Base-by-base conservation (phyloP, 1,140 invertebrate species). In the Drosophila serrata region DNA sequence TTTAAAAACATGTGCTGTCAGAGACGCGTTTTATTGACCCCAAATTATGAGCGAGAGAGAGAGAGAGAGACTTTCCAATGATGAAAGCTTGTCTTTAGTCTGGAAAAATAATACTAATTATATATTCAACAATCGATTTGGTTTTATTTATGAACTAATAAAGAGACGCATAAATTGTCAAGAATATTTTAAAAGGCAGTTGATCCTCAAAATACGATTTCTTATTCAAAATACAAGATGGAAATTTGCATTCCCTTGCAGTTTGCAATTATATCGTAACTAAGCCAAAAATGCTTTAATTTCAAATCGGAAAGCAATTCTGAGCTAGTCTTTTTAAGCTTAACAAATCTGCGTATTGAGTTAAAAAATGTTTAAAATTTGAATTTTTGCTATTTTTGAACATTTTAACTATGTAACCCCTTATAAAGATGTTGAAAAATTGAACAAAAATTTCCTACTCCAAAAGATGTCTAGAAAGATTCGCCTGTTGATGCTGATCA, bases 21-120 rank as follows among this genome's bases (percentile, higher is more conserved):
- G 42, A 57, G 39, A 62, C 67, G 70, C 75, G 78, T 79, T 81
- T 90, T 90, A 72, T 90, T 90, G 86, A 90, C 85, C 81, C 86
- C 81, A 77, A 55, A 75, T 22, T 24, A 24, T n/a, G 46, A 27
- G 22, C 7, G 9, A 33, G 15, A 49, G 24, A 49, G 45, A 33
- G 17, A 53, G 31, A 37, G 51, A 90, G 85, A 88, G n/a, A 90
- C 86, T 90, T 90, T 90, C 86, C 65, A 84, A 74, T 56, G 65
- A 73, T 53, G 74, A 76, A 62, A 59, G 70, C 62, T 74, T 40
- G 39, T 22, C 46, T 46, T 55, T 58, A 67, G 64, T 49, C 49
- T 43, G 12, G n/a, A 19, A 39, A 35, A 65, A 31, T 33, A 31
- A 19, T n/a, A 12, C 31, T 35, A 19, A 48, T 48, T 48, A 12